Conservation (phyloP, 2,888 invertebrate species). For the Athalia circularis region DNA sequence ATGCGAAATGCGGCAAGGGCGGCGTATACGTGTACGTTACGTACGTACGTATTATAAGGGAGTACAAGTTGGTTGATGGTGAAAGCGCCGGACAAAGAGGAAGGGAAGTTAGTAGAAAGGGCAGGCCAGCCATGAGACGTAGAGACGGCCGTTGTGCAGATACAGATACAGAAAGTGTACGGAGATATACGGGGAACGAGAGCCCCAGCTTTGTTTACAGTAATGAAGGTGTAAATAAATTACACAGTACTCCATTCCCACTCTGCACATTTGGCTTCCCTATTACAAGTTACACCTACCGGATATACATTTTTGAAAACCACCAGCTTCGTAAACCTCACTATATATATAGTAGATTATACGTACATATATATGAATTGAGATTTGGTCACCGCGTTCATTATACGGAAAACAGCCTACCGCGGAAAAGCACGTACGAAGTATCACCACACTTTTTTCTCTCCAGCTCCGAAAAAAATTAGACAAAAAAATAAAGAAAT, state of each 20-base stretch:
- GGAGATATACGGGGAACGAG: constrained; percentile 54
- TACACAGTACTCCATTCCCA: constrained; percentile 65
- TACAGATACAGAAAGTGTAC: no score
- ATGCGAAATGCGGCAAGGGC: not conserved
- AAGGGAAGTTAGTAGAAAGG: constrained; percentile 36
- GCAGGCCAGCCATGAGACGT: constrained; percentile 41
- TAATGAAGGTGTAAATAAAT: constrained; percentile 72
- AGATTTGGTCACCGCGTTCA: no score
- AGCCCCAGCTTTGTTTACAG: constrained; percentile 67
- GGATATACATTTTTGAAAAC: constrained; percentile 31
- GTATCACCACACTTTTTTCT: no score
- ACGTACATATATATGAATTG: no score
- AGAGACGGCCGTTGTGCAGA: constrained; percentile 46
- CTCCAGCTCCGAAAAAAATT: no score
- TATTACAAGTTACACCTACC: not conserved
- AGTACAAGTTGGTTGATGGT: constrained; percentile 48
- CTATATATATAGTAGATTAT: not conserved
- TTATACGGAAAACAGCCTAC: no score
- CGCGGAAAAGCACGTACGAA: no score
- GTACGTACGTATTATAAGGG: constrained; percentile 4
- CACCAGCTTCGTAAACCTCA: not conserved
- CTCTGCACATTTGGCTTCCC: constrained; percentile 37
- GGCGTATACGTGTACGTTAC: not conserved
- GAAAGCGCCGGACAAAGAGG: constrained; percentile 40
- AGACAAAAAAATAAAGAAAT: no score